Evolutionary conservation across 2,797 vertebrate genomes (phyloP).

Genomic region (Halcyon chelicuti): DNA sequence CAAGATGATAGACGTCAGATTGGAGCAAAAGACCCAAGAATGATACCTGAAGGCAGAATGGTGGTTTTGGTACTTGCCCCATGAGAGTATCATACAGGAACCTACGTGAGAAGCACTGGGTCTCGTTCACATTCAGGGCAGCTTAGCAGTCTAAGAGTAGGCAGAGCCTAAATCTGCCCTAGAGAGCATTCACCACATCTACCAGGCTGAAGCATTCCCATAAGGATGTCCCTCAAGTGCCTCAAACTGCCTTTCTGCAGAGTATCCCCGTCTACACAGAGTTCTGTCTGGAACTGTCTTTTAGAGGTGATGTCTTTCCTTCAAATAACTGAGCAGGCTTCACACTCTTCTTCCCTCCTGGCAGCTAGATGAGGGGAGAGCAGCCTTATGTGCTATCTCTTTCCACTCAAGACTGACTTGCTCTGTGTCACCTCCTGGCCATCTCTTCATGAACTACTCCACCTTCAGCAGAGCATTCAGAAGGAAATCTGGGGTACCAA

Average conservation of each 20-base stretch:
- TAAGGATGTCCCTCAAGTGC: background rate
- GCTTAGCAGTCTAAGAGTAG: background rate
- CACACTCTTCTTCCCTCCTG: background rate
- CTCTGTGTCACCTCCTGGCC: background rate
- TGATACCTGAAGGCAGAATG: background rate
- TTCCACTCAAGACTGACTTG: background rate
- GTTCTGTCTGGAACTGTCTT: background rate
- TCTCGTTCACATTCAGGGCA: background rate
- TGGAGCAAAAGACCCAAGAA: background rate
- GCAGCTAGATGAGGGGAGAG: background rate
- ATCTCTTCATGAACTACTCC: background rate
- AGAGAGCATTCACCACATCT: background rate
- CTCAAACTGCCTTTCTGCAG: background rate
- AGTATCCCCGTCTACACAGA: background rate
- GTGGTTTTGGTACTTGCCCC: background rate
- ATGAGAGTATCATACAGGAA: accelerated
- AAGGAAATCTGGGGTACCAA: background rate
- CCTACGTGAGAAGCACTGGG: background rate
- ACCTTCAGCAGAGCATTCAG: background rate
- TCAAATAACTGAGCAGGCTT: background rate
- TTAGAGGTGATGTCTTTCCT: background rate
- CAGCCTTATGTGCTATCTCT: background rate
- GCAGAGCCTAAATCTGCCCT: background rate
- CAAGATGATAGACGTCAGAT: too few species aligned
- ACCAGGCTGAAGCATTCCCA: background rate